These are phyloP conservation scores for Montipora cactus DNA, from an alignment of 64 coral and sea anemone species.

Conservation along the genomic window DNA sequence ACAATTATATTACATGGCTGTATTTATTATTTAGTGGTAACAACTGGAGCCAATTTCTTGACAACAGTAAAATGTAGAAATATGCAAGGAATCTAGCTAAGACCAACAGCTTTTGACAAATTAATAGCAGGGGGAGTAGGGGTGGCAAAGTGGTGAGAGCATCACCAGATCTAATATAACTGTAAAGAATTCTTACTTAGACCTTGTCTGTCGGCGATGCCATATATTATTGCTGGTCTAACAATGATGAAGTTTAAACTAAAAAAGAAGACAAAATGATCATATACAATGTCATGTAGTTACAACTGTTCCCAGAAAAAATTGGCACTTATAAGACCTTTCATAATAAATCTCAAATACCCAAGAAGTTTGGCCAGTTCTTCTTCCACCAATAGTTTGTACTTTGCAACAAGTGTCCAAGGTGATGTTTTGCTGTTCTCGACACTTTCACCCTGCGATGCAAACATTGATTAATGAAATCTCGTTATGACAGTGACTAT, in stretches of 20 bases:
- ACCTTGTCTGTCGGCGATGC: slow-evolving; percentile 86
- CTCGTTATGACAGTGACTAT: too few species aligned
- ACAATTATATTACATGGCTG: too few species aligned
- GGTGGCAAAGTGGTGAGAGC: too few species aligned
- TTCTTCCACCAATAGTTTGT: slow-evolving; percentile 91
- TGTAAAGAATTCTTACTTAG: slow-evolving; percentile 72
- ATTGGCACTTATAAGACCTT: too few species aligned
- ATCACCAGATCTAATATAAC: too few species aligned
- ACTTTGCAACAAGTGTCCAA: slow-evolving; percentile 92
- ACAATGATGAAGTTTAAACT: slow-evolving; percentile 94
- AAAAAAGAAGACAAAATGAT: not conserved
- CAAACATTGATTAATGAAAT: not conserved
- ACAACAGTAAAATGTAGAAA: too few species aligned
- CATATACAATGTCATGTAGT: not conserved
- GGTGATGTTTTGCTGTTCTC: slow-evolving; percentile 82
- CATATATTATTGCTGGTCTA: slow-evolving; percentile 95
- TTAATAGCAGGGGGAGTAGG: too few species aligned
- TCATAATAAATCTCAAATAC: slow-evolving; percentile 26
- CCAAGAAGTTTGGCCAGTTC: slow-evolving; percentile 88
- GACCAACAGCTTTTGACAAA: too few species aligned
- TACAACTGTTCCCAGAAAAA: not conserved
- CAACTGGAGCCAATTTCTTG: too few species aligned
- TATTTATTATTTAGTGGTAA: too few species aligned
- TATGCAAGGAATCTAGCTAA: too few species aligned
- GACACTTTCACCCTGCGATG: slow-evolving; percentile 74